Evolutionary conservation across 37 sponge, comb jelly and placozoan genomes (phyloP).

Genomic region (Bolinopsis microptera): DNA sequence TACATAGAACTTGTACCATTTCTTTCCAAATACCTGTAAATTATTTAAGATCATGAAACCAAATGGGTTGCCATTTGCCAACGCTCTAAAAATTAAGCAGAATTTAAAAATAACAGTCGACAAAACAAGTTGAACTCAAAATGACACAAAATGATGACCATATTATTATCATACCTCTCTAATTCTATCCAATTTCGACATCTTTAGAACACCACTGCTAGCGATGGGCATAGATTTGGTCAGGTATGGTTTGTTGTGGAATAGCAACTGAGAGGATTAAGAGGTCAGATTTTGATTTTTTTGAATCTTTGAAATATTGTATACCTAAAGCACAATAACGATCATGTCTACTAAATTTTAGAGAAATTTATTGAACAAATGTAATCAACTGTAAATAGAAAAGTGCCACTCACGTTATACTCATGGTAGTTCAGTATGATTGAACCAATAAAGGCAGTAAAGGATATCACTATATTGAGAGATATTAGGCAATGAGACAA

Average conservation of each 20-base stretch:
- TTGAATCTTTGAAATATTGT: too few relatives aligned
- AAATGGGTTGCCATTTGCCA: too few relatives aligned
- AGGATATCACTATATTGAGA: background rate
- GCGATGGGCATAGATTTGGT: slow-evolving; percentile 49
- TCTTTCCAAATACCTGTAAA: slow-evolving; percentile 44
- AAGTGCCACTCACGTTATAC: background rate
- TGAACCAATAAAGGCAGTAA: background rate
- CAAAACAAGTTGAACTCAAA: too few relatives aligned
- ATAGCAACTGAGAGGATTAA: background rate
- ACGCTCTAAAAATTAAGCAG: too few relatives aligned
- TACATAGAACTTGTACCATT: slow-evolving; percentile 18
- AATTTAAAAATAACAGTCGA: too few relatives aligned
- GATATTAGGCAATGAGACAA: background rate
- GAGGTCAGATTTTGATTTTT: background rate
- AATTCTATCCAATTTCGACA: background rate
- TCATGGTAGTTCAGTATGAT: slow-evolving; percentile 6
- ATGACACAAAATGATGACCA: background rate
- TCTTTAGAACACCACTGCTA: slow-evolving; percentile 46
- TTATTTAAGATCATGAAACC: background rate
- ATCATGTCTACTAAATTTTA: background rate
- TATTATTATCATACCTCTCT: background rate
- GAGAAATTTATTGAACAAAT: background rate
- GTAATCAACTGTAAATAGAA: background rate
- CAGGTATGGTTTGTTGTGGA: slow-evolving; percentile 43
- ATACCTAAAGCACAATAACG: background rate